phyloP scores from a whole-genome alignment of 2,797 vertebrate species.

The Meriones psammophilus region DNA sequence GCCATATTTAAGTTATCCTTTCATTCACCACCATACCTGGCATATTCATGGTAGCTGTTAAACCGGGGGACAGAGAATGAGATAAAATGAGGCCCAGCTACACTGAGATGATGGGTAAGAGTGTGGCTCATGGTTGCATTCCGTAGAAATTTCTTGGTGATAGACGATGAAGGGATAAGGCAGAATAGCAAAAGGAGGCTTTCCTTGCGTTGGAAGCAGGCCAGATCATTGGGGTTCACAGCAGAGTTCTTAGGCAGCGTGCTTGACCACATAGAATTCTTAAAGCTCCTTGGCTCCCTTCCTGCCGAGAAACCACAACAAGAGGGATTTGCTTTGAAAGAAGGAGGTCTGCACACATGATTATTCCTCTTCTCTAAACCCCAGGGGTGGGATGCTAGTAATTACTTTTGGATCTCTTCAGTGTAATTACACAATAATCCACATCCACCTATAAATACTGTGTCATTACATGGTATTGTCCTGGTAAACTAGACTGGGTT shows the following conservation, averaged over 20 bases:
- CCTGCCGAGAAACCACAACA: conserved; percentile 65
- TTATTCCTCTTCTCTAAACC: conserved; percentile 65
- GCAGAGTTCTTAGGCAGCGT: conserved; percentile 32
- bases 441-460: conserved; percentile 74
- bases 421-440: conserved; percentile 79
- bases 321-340: conserved; percentile 61
- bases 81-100: not conserved
- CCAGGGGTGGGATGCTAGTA: conserved; percentile 70
- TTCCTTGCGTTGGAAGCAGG: not conserved
- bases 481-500: conserved; percentile 64
- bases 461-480: conserved; percentile 70
- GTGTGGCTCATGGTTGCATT: not conserved
- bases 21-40: not conserved
- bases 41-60: not conserved
- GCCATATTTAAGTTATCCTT: not conserved
- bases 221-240: conserved; percentile 16
- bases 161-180: not conserved
- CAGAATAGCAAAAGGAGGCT: not conserved
- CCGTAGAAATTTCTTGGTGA: not conserved
- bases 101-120: not conserved
- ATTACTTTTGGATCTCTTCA: conserved; percentile 79
- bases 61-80: not conserved
- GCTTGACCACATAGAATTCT: conserved; percentile 61
- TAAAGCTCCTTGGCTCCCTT: conserved; percentile 8
- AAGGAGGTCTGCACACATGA: conserved; percentile 50